Percentiles rank a stretch among this genome's conserved stretches.
Evolutionary conservation across 2,797 vertebrate genomes (phyloP).

Genomic region (Glyptemys insculpta): DNA sequence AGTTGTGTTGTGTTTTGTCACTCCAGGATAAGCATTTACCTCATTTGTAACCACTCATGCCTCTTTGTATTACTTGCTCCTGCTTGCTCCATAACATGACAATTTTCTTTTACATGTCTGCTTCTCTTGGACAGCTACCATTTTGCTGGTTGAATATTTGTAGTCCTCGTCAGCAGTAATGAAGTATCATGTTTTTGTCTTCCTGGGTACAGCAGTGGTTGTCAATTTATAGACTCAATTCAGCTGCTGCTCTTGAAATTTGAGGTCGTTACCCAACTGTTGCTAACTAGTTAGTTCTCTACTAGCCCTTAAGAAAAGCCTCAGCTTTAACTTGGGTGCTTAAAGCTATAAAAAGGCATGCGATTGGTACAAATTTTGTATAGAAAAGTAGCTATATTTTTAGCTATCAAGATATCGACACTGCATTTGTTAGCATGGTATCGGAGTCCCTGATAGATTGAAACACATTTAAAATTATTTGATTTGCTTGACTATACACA

Average conservation of each 20-base stretch:
- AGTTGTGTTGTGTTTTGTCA: constrained; percentile 26
- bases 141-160: neutral
- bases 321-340: neutral
- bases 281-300: neutral
- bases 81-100: neutral
- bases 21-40: constrained; percentile 53
- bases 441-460: neutral
- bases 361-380: neutral
- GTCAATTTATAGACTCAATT: neutral
- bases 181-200: neutral
- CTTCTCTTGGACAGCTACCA: constrained; percentile 20
- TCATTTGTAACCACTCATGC: constrained; percentile 41
- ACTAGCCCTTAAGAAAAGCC: neutral
- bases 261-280: neutral
- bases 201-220: neutral
- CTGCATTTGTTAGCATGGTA: neutral
- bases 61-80: constrained; percentile 62
- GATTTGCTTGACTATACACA: neutral
- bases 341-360: no score
- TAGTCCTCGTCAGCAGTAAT: neutral
- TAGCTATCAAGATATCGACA: neutral
- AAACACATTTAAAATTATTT: neutral
- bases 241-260: neutral
- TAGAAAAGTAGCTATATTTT: neutral
- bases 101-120: constrained; percentile 8